Conservation (phyloP, 2,797 vertebrate species). For the Acanthurus tractus region DNA sequence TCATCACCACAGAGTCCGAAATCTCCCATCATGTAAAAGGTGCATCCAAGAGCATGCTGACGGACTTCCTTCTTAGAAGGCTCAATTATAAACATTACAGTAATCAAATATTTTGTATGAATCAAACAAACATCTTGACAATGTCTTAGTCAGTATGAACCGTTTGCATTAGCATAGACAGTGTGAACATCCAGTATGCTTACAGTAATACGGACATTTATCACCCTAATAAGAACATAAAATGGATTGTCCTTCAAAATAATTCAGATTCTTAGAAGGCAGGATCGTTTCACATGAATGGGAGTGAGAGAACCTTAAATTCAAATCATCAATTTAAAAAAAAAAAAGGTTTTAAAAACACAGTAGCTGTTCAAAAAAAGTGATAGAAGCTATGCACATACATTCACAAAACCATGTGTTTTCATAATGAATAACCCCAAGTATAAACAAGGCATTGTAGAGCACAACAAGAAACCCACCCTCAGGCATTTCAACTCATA, state of each 20-base stretch:
- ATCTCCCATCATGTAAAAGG: too few species aligned
- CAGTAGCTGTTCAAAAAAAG: background rate
- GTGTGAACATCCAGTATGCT: background rate
- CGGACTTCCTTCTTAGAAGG: too few species aligned
- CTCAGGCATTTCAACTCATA: conserved; percentile 17
- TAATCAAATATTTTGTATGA: background rate
- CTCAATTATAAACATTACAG: background rate
- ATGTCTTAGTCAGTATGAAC: background rate
- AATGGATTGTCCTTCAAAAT: background rate
- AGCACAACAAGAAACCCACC: conserved; percentile 23
- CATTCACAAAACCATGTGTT: background rate
- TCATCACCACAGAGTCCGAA: too few species aligned
- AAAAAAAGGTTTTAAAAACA: background rate
- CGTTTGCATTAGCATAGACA: background rate
- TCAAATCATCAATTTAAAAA: background rate
- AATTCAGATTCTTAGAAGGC: background rate
- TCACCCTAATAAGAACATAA: background rate
- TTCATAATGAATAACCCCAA: conserved; percentile 7
- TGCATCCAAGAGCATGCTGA: too few species aligned
- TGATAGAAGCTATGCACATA: background rate
- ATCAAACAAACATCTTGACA: background rate
- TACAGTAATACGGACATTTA: background rate
- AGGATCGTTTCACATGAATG: background rate
- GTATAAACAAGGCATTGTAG: background rate
- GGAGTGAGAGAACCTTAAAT: background rate